Evolutionary conservation across 2,888 invertebrate species (phyloP), one percentile per base, ranked within the genome.

Genomic region (Apodemia zela): DNA sequence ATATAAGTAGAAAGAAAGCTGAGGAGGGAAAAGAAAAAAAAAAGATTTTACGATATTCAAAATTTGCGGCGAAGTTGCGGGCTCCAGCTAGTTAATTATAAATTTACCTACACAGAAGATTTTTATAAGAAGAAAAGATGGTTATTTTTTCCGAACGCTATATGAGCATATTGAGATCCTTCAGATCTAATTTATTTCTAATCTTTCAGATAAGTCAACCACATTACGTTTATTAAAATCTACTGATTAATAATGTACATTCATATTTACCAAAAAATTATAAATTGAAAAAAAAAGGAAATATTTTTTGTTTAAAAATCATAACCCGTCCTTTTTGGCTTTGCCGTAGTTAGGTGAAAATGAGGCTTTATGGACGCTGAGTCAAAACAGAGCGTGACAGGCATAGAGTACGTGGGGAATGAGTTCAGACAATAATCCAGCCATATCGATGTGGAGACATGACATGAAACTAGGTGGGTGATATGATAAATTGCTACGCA

Each of bases 301-400:
- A 17, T 47, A 47, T 8, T 7, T 17, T 7, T 17, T 1, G 17
- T 47, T 47, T 47, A 47, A 47, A 47, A n/a, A 47, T 47, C 45
- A 47, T 47, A 47, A 2, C 45, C 17, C 17, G 8, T 47, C 45
- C 7, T 47, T 45, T 47, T 47, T 47, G 45, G 45, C n/a, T 47
- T 47, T 47, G 17, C 8, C n/a, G 17, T 17, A 17, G 45, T 17
- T 8, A 47, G 71, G 72, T 72, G 76, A 80, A 81, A 79, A 84
- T 79, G 80, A 75, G 77, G 75, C 74, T 72, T 79, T 83, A 80
- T 81, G 77, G 77, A 77, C 77, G 75, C 72, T 69, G 76, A 77
- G 75, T 81, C 76, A 78, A 79, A 81, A 80, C 74, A 78, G 61
- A 75, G 78, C 86, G 84, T 85, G 87, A 81, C 78, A 67, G 69